Base-by-base conservation (phyloP, 1,140 invertebrate species). In the Leptopilina boulardi region DNA sequence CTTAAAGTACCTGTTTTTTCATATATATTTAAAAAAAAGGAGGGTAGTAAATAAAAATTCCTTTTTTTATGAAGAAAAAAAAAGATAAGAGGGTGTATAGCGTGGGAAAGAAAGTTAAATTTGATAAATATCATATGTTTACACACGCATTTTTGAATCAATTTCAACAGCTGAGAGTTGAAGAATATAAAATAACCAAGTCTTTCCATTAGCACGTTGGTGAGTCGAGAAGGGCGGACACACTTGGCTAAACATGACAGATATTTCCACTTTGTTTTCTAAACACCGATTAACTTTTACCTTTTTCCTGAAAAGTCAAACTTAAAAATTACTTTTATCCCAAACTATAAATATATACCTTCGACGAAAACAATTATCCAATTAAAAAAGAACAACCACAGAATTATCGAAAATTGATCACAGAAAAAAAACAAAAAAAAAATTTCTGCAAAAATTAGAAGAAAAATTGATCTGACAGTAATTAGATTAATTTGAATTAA, bases 221-320 rank as follows among this genome's bases (percentile, higher is more conserved):
- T 10, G 19, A 56, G 19, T 19, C 19, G n/a, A 23, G 19, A 56
- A 56, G 54, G 21, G 54, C 54, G 54, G 54, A 21, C 21, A 21
- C 21, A 56, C 54, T 21, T 56, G 3, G 47, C 2, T 54, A 54
- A 54, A 54, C n/a, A 38, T 71, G 70, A 70, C 44, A 30, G 19
- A 66, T 18, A 70, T 66, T 75, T 76, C 34, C 30, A 78, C 75
- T 70, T 34, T 71, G n/a, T 73, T 34, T 75, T 76, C 75, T 78
- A 51, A 73, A 78, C 75, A 78, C 75, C 75, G 75, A 75, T 78
- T 70, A 44, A 78, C 34, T 41, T 23, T 21, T 19, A 26, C 13
- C 18, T 47, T 21, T n/a, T 19, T 41, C 59, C 41, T 13, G 11
- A 26, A 41, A 19, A 76, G 11, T 1, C 11, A 15, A 44, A 1